These are phyloP conservation scores for Automeris io DNA, from an alignment of 2,888 invertebrate genomes.

Conservation along the genomic window DNA sequence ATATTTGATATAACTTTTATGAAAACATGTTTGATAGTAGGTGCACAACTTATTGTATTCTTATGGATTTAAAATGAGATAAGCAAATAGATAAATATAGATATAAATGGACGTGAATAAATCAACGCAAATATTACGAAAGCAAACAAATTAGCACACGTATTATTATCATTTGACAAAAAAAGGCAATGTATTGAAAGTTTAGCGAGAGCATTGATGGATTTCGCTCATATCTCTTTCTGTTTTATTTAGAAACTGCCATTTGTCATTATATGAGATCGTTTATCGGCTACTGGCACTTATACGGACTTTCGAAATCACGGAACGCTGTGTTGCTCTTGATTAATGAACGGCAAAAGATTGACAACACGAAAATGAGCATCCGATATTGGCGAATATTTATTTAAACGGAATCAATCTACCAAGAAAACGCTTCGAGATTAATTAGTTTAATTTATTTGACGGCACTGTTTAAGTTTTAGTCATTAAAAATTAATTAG, in stretches of 20 bases:
- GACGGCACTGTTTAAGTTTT: too few species aligned
- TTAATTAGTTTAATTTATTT: neutral
- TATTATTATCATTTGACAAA: too few species aligned
- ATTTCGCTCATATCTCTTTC: constrained; percentile 8
- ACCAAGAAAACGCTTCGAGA: neutral
- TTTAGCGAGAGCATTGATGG: neutral
- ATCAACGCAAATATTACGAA: too few species aligned
- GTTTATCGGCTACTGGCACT: constrained; percentile 14
- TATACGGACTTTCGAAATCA: constrained; percentile 51
- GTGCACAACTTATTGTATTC: too few species aligned
- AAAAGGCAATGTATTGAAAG: too few species aligned
- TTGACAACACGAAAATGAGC: constrained; percentile 2
- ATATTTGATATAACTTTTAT: too few species aligned
- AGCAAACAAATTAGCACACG: too few species aligned
- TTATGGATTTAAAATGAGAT: too few species aligned
- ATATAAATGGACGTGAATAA: too few species aligned
- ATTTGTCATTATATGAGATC: constrained; percentile 36
- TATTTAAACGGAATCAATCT: neutral
- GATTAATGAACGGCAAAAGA: constrained; percentile 24
- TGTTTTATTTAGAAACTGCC: constrained; percentile 30
- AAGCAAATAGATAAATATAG: too few species aligned
- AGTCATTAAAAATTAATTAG: too few species aligned
- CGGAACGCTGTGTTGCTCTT: constrained; percentile 39
- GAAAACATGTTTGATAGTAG: too few species aligned
- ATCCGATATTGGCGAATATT: constrained; percentile 10